phyloP scores from a whole-genome alignment of 2,888 invertebrate genomes.

The Oxytorus armatus region DNA sequence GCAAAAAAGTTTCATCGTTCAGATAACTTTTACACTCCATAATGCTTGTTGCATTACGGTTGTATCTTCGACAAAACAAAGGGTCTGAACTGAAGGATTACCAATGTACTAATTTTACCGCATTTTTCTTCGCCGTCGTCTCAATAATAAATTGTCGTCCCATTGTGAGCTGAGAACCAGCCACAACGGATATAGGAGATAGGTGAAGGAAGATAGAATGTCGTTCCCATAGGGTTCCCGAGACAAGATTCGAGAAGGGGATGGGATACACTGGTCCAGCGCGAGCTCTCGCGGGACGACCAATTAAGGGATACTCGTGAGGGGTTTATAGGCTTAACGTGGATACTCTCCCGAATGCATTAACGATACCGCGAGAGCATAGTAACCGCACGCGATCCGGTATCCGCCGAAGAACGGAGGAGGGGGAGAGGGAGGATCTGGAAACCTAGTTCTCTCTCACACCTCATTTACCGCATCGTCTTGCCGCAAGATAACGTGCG shows the following conservation, averaged over 20 bases:
- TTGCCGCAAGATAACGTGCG: conserved; percentile 66
- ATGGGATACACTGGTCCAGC: conserved; percentile 41
- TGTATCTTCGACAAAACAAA: neutral
- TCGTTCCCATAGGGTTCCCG: conserved; percentile 35
- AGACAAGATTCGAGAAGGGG: conserved; percentile 69
- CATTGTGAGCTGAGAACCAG: conserved; percentile 14
- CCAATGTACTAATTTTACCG: neutral
- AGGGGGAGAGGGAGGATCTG: too few relatives aligned
- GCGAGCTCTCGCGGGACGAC: conserved; percentile 69
- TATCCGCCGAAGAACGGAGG: conserved; percentile 40
- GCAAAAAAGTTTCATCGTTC: neutral
- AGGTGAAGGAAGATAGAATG: conserved; percentile 26
- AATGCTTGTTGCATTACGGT: neutral
- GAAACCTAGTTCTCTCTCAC: conserved; percentile 45
- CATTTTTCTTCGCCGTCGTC: neutral
- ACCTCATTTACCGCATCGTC: conserved; percentile 56
- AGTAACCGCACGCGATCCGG: conserved; percentile 61
- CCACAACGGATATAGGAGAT: conserved; percentile 3
- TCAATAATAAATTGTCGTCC: conserved; percentile 13
- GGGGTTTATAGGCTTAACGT: conserved; percentile 75
- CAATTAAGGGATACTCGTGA: conserved; percentile 75
- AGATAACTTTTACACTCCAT: neutral
- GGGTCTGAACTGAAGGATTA: neutral
- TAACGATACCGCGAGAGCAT: conserved; percentile 73
- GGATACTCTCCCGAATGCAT: conserved; percentile 71